These are phyloP conservation scores for Nansenia antarctica DNA, from an alignment of 2,113 vertebrate species.

Conservation along the genomic window DNA sequence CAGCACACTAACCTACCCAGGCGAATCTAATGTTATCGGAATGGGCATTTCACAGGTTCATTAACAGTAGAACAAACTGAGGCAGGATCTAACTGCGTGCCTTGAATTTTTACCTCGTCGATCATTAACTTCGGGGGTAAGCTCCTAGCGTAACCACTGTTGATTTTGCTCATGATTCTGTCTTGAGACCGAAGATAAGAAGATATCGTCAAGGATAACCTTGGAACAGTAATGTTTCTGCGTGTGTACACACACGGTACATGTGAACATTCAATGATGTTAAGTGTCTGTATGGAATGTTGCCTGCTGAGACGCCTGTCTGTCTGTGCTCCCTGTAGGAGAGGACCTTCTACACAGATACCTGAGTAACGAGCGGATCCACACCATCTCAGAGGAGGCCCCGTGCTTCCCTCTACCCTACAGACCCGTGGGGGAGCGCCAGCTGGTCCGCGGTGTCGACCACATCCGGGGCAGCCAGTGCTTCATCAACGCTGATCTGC, in stretches of 20 bases:
- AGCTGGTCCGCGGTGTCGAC: conserved; percentile 84
- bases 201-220: too few relatives aligned
- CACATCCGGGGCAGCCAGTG: conserved; percentile 88
- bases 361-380: conserved; percentile 93
- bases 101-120: conserved; percentile 7
- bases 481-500: conserved; percentile 82
- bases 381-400: conserved; percentile 85
- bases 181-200: too few relatives aligned
- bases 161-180: not conserved
- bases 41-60: not conserved
- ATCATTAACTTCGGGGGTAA: conserved; percentile 13
- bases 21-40: conserved; percentile 1
- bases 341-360: conserved; percentile 82
- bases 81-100: not conserved
- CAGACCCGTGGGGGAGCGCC: conserved; percentile 72
- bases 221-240: too few relatives aligned
- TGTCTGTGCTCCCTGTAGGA: conserved; percentile 62
- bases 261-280: too few relatives aligned
- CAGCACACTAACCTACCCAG: not conserved
- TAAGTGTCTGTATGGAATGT: too few relatives aligned
- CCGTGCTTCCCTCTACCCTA: conserved; percentile 70
- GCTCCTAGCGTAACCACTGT: not conserved
- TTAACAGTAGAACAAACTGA: conserved; percentile 9
- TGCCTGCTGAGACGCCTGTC: not conserved
- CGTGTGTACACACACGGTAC: too few relatives aligned